Evolutionary conservation across 2,888 invertebrate species (phyloP), one percentile per base, ranked within the genome.

Genomic region (Germaria angustata): DNA sequence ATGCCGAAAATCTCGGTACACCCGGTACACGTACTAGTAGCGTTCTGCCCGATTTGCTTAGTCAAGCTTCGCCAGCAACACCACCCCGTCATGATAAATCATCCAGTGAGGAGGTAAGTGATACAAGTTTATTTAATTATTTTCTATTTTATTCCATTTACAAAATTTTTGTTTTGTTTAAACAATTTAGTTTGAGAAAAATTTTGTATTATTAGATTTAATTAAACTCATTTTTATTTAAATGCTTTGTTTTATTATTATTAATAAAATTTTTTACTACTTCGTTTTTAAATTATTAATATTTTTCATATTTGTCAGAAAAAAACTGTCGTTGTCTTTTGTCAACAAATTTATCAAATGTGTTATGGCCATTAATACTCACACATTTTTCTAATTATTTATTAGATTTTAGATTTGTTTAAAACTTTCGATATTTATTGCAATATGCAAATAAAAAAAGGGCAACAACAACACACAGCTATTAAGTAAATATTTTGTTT

Each of bases 11-110:
- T 87, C 92, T 94, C 89, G 92, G 93, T 88, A 92, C 93, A 87
- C 90, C 91, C 85, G 93, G 96, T 85, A 95, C 97, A 32, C 94
- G 97, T 85, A 97, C 97, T 85, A 97, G 97, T 92, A 97, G 97
- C 72, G 98, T 98, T 75, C 93, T 99, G 86, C 99, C 99, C 71
- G 99, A 99, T 93, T 94, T 99, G 87, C 94, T 99, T 86, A 98
- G 98, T 90, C 97, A 96, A 92, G 95, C 95, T 81, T 94, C 94
- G 79, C 95, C 96, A 83, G 96, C 96, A 86, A 96, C 97, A 39
- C 96, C 97, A 80, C 95, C 95, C 86, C 93, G 98, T 69, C 96
- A 95, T 90, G 98, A 98, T 92, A 98, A 98, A 91, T 95, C 97
- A 86, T 96, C 96, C 88, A 97, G 97, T 90, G 98, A 98, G 92